Evolutionary conservation across 2,888 invertebrate genomes (phyloP), one percentile per base, ranked within the genome.

Genomic region (Strigamia transsilvanica): DNA sequence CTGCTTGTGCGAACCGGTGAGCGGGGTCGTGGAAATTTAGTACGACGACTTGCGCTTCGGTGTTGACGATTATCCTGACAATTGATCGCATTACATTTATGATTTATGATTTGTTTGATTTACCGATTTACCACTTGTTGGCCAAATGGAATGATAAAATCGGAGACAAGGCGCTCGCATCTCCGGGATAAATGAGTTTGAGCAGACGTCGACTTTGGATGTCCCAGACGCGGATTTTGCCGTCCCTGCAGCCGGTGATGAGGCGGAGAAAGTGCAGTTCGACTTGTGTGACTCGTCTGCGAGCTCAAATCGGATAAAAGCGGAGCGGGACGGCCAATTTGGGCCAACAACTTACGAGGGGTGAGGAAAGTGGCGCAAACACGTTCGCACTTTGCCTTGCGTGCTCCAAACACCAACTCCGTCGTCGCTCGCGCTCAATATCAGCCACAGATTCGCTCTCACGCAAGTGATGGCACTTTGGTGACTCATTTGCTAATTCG

Each of bases 241-340:
- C 97, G 87, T 97, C 96, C 84, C 94, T 94, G 5, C 97, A 97
- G 0, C 97, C 97, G 79, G 94, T 96, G 79, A 97, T 91, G 81
- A 98, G 7, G 38, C 38, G 78, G 7, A 78, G 32, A 27, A 34
- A 78, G 7, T 34, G 23, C 78, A 78, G 2, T 78, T 78, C 78
- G 4, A 27, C 32, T 34, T 78, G 78, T 2, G 32, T 78, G 10
- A 80, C 42, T 41, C 42, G 3, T 13, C 80, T 80, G 18, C 51
- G 34, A 34, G 34, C 7, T 34, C 34, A 7, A 34, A 5, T 2
- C 42, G 42, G 12, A n/a, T n/a, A n/a, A n/a, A n/a, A n/a, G 7
- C 61, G 18, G 10, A 5, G 5, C 18, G 21, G 3, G 61, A 5
- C 61, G 23, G 9, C 15, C 12, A 61, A 18, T 9, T 18, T n/a